phyloP scores from a whole-genome alignment of 2,888 invertebrate genomes.

The Pharmacophagus antenor region DNA sequence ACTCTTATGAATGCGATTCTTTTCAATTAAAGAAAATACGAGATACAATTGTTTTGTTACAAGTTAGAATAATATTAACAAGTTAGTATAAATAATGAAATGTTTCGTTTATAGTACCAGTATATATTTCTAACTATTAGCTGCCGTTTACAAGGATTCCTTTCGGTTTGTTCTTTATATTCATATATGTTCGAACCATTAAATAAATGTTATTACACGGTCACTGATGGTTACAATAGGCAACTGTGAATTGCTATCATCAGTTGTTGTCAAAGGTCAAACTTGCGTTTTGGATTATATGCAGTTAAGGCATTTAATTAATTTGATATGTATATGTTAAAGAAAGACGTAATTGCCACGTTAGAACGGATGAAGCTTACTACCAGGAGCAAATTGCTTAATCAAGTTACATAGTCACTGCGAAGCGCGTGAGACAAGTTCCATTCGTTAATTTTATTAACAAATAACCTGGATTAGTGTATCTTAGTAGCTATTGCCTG shows the following conservation, averaged over 20 bases:
- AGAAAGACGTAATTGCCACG: not conserved
- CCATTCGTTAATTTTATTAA: not conserved
- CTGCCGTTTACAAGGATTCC: too few species aligned
- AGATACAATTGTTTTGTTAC: too few species aligned
- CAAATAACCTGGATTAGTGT: conserved; percentile 3
- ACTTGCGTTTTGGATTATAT: not conserved
- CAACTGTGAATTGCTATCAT: not conserved
- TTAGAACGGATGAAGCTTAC: conserved; percentile 1
- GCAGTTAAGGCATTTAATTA: not conserved
- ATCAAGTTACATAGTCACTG: conserved; percentile 3
- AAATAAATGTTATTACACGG: too few species aligned
- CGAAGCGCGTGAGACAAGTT: conserved; percentile 1
- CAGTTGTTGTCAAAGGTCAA: not conserved
- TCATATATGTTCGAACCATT: too few species aligned
- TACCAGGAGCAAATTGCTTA: conserved; percentile 1
- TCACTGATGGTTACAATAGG: too few species aligned
- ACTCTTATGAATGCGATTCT: too few species aligned
- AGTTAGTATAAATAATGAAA: too few species aligned
- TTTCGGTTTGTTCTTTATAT: too few species aligned
- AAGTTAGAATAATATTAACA: too few species aligned
- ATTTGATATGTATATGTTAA: not conserved
- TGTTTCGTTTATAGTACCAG: too few species aligned
- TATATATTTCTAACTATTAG: too few species aligned
- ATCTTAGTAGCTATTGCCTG: not conserved
- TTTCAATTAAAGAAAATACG: too few species aligned